Evolutionary conservation across 2,888 invertebrate genomes (phyloP), one percentile per base, ranked within the genome.

Genomic region (Chelonus formosanus): DNA sequence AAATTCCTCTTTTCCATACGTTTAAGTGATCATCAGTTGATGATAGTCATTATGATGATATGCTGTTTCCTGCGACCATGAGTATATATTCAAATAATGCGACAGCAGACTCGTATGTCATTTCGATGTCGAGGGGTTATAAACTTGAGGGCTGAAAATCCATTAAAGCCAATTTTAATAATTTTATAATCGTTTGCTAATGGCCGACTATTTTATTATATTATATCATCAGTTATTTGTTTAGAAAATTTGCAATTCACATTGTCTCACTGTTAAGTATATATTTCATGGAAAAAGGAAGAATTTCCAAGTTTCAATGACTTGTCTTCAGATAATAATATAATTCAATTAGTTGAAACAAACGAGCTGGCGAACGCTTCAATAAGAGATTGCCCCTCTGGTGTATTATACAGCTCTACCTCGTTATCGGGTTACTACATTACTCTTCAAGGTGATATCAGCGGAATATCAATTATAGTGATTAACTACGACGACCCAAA

Each of bases 391-490:
- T 69, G 76, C 76, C 44, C 66, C 79, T 81, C 79, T 77, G 45
- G 65, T 60, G 54, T 36, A 45, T 54, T 83, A 20, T 20, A 20
- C 20, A 20, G 20, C 20, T 20, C 20, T 83, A 79, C 76, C 79
- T 82, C 80, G 77, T 83, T 83, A 82, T 79, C 75, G 67, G 73
- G 76, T 80, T 83, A 80, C 80, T 78, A 80, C 78, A 79, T 82
- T 81, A 80, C 78, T 74, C 76, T 74, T 73, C 70, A 72, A 72
- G 82, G 80, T 82, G 82, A 82, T 82, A 82, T 82, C 82, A 80
- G 75, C 77, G 81, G 84, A 84, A 84, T 84, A 84, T 84, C 84
- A 84, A 84, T 84, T 84, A 84, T 82, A 82, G 82, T 84, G 82
- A 84, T 84, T 84, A 84, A 81, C 82, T 76, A 76, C 82, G 84